A percentile compares a stretch with the other conserved stretches of the same genome.
phyloP scores from a whole-genome alignment of 2,888 invertebrate species.

The Dasysyrphus tricinctus region DNA sequence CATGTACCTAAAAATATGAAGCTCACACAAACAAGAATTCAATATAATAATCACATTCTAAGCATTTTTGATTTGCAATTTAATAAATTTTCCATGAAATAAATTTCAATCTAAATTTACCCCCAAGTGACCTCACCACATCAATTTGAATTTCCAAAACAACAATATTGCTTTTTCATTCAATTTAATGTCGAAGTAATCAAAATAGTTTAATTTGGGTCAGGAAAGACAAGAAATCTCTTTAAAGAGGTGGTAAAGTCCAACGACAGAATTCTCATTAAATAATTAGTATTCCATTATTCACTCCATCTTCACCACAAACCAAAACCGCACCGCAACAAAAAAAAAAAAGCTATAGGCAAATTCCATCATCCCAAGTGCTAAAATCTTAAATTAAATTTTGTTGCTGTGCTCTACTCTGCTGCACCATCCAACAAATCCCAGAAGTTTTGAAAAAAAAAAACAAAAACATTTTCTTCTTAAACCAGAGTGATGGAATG shows the following conservation, averaged over 20 bases:
- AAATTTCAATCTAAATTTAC: conserved; percentile 28
- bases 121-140: conserved; percentile 26
- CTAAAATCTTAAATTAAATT: conserved; percentile 57
- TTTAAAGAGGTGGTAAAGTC: not conserved
- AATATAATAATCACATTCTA: not conserved
- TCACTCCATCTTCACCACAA: conserved; percentile 13
- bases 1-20: not conserved
- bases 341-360: not conserved
- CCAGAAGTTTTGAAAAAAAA: conserved; percentile 13
- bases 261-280: conserved; percentile 27
- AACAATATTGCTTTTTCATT: not conserved
- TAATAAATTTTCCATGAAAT: not conserved
- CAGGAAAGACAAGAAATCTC: not conserved
- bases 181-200: conserved; percentile 19
- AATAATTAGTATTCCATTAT: conserved; percentile 59
- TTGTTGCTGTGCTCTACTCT: not conserved
- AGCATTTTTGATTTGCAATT: not conserved
- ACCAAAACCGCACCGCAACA: not conserved
- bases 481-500: conserved; percentile 26
- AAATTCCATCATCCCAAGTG: conserved; percentile 38
- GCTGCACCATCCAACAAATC: not conserved
- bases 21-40: not conserved
- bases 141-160: not conserved
- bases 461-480: not conserved
- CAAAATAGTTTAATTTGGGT: conserved; percentile 25